These are phyloP conservation scores for Dermatophagoides farinae DNA, from an alignment of 1,140 invertebrate species.

Conservation along the genomic window DNA sequence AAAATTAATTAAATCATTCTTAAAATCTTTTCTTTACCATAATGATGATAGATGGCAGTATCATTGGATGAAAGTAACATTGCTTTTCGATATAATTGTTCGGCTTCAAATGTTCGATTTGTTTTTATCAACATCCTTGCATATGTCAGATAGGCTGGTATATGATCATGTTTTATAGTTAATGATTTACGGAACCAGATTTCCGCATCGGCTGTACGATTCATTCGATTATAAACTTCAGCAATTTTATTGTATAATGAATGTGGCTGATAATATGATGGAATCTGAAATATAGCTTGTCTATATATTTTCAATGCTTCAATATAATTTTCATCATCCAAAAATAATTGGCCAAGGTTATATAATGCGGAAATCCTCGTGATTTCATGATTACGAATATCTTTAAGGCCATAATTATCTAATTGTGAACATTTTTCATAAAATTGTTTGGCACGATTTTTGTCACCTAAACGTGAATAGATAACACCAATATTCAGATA, in stretches of 20 bases:
- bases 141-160: slow-evolving; percentile 70
- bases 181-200: slow-evolving; percentile 59
- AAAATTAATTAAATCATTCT: neutral
- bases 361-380: slow-evolving; percentile 73
- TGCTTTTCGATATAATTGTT: slow-evolving; percentile 69
- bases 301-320: slow-evolving; percentile 70
- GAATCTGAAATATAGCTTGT: slow-evolving; percentile 58
- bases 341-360: slow-evolving; percentile 68
- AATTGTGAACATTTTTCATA: slow-evolving; percentile 56
- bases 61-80: slow-evolving; percentile 53
- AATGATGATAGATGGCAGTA: slow-evolving; percentile 50
- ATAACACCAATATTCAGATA: slow-evolving; percentile 81
- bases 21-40: slow-evolving; percentile 37
- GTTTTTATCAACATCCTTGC: slow-evolving; percentile 70
- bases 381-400: slow-evolving; percentile 65
- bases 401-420: slow-evolving; percentile 64
- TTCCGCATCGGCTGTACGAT: slow-evolving; percentile 57
- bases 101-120: slow-evolving; percentile 56
- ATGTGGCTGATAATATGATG: slow-evolving; percentile 56
- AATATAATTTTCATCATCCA: slow-evolving; percentile 56
- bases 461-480: slow-evolving; percentile 52
- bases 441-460: slow-evolving; percentile 56
- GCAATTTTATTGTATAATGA: slow-evolving; percentile 59
- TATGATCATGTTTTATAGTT: slow-evolving; percentile 55
- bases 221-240: slow-evolving; percentile 57